Evolutionary conservation across 2,888 invertebrate genomes (phyloP).

Genomic region (Hedya salicella): DNA sequence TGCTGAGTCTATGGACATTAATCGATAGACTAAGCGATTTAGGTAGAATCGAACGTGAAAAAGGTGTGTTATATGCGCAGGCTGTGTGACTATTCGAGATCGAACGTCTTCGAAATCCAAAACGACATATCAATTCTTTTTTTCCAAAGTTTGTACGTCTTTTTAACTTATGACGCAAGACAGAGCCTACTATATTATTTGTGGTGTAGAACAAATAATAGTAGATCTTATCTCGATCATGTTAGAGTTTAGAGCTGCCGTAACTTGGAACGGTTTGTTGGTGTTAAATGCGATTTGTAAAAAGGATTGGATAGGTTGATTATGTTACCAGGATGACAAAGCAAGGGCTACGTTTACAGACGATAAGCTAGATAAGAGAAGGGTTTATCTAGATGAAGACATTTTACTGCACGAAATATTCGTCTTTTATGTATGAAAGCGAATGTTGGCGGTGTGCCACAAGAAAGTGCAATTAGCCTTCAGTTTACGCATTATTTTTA

Average conservation of each 20-base stretch:
- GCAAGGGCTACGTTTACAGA: neutral
- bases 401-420: neutral
- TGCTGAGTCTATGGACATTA: slow-evolving; percentile 24
- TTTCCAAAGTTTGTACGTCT: neutral
- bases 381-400: neutral
- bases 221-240: neutral
- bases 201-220: neutral
- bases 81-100: slow-evolving; percentile 4
- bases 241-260: neutral
- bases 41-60: slow-evolving; percentile 25
- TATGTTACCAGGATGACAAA: neutral
- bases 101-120: neutral
- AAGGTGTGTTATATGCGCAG: slow-evolving; percentile 6
- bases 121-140: neutral
- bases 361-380: neutral
- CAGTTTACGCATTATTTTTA: neutral
- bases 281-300: too few relatives aligned
- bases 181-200: neutral
- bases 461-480: neutral
- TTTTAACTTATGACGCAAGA: neutral
- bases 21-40: slow-evolving; percentile 29
- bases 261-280: neutral
- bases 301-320: neutral
- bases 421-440: neutral
- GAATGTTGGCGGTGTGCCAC: neutral